These are phyloP conservation scores for Geothlypis trichas DNA, from an alignment of 2,113 vertebrate genomes.

Conservation along the genomic window DNA sequence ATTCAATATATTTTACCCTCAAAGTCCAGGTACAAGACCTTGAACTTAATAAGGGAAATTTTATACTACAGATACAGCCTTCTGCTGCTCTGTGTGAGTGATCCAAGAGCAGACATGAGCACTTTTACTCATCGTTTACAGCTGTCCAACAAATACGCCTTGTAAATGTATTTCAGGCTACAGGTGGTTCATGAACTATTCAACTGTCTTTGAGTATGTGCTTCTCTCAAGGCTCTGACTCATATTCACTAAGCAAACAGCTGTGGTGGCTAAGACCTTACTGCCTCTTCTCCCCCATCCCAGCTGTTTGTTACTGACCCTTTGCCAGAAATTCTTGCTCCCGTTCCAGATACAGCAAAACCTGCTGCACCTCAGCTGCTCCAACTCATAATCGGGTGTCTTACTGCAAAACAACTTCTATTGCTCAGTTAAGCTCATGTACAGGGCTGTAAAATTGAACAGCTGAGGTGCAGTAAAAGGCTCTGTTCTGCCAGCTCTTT, in stretches of 20 bases:
- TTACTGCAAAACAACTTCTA: slow-evolving; percentile 33
- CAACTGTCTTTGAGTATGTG: neutral
- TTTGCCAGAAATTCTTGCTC: slow-evolving; percentile 64
- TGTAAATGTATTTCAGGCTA: slow-evolving; percentile 13
- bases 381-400: slow-evolving; percentile 6
- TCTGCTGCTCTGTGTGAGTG: neutral
- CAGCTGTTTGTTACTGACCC: slow-evolving; percentile 59
- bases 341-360: slow-evolving; percentile 60
- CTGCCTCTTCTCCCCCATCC: slow-evolving; percentile 24
- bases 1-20: neutral
- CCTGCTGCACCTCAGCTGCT: slow-evolving; percentile 64
- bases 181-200: slow-evolving; percentile 44
- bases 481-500: neutral
- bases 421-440: neutral
- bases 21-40: neutral
- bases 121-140: neutral
- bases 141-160: slow-evolving; percentile 20
- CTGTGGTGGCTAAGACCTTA: slow-evolving; percentile 37
- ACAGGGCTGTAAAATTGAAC: slow-evolving; percentile 10
- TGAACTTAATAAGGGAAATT: neutral
- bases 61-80: neutral
- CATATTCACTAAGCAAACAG: slow-evolving; percentile 38
- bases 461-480: slow-evolving; percentile 32
- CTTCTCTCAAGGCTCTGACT: neutral
- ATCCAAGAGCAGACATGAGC: neutral